Conservation (phyloP, 2,113 vertebrate species). For the Cyanoliseus patagonus region DNA sequence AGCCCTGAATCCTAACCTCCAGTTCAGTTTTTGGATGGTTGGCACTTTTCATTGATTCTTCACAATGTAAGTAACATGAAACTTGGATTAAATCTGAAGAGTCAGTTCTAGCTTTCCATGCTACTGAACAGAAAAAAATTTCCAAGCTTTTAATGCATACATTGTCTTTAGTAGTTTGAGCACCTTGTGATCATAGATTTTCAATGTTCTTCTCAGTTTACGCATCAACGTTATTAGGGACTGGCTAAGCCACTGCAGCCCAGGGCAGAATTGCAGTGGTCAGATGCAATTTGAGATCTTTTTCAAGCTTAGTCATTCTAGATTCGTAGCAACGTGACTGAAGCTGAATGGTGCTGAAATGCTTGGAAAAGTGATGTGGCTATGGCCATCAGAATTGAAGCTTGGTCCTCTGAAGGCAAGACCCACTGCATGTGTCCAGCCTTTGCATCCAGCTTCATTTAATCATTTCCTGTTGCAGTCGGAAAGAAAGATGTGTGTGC, state of each 20-base stretch:
- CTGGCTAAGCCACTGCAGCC: not conserved
- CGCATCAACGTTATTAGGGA: not conserved
- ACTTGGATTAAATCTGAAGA: not conserved
- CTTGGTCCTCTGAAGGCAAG: not conserved
- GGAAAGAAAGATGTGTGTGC: not conserved
- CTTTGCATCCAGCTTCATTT: not conserved
- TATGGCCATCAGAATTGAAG: not conserved
- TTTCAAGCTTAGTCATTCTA: not conserved
- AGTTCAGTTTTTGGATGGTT: not conserved
- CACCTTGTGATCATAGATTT: not conserved
- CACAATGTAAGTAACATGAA: not conserved
- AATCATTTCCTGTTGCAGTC: not conserved
- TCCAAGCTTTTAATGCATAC: not conserved
- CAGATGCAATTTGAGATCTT: not conserved
- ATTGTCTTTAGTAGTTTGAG: not conserved
- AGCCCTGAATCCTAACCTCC: not conserved
- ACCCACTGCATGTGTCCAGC: not conserved
- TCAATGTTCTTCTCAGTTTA: not conserved
- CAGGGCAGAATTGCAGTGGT: not conserved
- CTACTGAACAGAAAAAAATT: not conserved
- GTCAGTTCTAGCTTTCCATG: not conserved
- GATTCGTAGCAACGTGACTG: not conserved
- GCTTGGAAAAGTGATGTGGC: not conserved
- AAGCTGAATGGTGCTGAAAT: not conserved
- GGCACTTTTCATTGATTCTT: not conserved